Evolutionary conservation across 1,140 invertebrate genomes (phyloP).

Genomic region (Acromyrmex echinatior): DNA sequence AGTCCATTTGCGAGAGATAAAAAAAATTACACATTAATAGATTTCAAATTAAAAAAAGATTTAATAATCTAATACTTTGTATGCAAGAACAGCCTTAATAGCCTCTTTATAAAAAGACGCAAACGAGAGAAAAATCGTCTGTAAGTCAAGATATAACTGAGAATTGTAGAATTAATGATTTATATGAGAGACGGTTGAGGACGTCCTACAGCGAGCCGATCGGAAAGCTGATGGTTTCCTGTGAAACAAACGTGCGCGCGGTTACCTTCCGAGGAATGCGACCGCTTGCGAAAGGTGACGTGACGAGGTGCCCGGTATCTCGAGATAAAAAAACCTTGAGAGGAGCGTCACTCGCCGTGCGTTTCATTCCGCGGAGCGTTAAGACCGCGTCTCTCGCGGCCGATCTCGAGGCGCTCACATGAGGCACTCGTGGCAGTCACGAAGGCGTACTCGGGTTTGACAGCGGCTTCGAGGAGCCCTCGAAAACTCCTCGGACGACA

Average conservation of each 20-base stretch:
- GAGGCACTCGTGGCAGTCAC: constrained; percentile 53
- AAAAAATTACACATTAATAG: neutral
- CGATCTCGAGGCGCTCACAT: constrained; percentile 41
- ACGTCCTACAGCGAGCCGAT: neutral
- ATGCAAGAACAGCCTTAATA: neutral
- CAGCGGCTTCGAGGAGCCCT: constrained; percentile 62
- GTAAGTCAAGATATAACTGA: neutral
- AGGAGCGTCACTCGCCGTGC: constrained; percentile 6
- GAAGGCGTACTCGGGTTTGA: constrained; percentile 58
- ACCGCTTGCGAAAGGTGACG: constrained; percentile 36
- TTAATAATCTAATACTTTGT: neutral
- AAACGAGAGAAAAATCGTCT: neutral
- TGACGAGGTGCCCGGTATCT: constrained; percentile 30
- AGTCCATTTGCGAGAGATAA: neutral
- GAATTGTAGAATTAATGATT: constrained; percentile 4
- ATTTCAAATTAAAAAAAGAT: neutral
- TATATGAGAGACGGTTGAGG: neutral
- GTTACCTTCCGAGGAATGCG: constrained; percentile 35
- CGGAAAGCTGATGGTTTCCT: constrained; percentile 27
- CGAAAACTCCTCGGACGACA: constrained; percentile 67
- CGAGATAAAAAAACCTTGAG: neutral
- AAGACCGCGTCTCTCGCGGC: constrained; percentile 11
- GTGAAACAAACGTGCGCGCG: neutral
- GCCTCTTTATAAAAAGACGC: neutral
- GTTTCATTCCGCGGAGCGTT: constrained; percentile 38